Conservation (phyloP, 2,797 vertebrate species). For the Ctenopoma multispine region DNA sequence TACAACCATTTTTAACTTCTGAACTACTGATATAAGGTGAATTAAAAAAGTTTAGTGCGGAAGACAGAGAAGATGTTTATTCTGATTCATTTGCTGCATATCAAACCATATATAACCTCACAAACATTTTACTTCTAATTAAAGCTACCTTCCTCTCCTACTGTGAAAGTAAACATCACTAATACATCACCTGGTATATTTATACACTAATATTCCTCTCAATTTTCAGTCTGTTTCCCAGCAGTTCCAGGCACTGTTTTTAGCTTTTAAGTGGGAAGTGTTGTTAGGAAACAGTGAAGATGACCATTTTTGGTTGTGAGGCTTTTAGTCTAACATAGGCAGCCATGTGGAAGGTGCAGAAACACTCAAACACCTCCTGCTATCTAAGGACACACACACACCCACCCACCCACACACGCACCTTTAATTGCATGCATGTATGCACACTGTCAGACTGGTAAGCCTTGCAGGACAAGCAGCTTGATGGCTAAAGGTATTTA, state of each 20-base stretch:
- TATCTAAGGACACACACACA: background rate
- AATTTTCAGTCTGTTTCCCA: slow-evolving; percentile 9
- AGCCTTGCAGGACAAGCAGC: background rate
- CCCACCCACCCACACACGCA: background rate
- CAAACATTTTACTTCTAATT: background rate
- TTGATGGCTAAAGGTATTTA: background rate
- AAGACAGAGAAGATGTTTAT: background rate
- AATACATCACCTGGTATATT: background rate
- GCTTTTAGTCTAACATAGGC: slow-evolving; percentile 36
- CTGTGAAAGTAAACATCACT: background rate
- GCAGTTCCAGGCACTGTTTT: slow-evolving; percentile 11
- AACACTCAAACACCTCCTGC: slow-evolving; percentile 25
- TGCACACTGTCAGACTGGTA: background rate
- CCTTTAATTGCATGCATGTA: background rate
- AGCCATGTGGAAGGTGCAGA: slow-evolving; percentile 47
- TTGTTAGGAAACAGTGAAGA: slow-evolving; percentile 39
- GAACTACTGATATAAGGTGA: background rate
- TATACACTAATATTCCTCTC: background rate
- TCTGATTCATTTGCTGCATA: background rate
- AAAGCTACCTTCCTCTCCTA: background rate
- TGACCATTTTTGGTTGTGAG: slow-evolving; percentile 37
- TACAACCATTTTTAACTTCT: background rate
- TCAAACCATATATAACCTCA: background rate
- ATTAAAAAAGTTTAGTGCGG: background rate
- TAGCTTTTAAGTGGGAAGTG: slow-evolving; percentile 24